Base-by-base conservation (phyloP, 2,888 invertebrate species). In the Scaptomyza tumidula region DNA sequence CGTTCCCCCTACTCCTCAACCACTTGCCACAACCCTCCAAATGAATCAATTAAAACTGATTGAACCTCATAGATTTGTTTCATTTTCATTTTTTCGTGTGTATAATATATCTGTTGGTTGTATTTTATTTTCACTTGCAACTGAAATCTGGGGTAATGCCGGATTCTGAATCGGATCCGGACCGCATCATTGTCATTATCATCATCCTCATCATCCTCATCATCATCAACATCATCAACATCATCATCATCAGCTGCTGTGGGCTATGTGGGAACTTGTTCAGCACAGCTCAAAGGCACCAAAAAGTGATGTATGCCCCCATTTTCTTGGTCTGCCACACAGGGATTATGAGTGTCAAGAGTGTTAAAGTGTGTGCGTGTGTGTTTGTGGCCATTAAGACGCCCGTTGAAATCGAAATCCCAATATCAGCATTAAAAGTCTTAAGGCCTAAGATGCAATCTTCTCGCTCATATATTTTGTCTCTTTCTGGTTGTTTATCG, bases 41-140 rank as follows among this genome's bases (percentile, higher is more conserved):
- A 81, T 90, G 88, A 86, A 90, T 87, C 91, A 90, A 90, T 90
- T 90, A 89, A 90, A 90, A 79, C 86, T 89, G 90, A 90, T 88
- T 90, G 87, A 90, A 89, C 79, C 86, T 65, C 74, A 86, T 89
- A 88, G 89, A 89, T 86, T 88, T 71, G 53, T 49, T 67, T 59
- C 56, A 55, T 55, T 44, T 53, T 39, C 14, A 39, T 39, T 39
- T 41, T 35, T 33, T 44, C 11, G 14, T 29, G 29, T 14, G 41
- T 13, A 14, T 39, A 6, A n/a, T n/a, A n/a, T 37, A n/a, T 37
- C 1, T 37, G 13, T 19, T 31, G 27, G 27, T 63, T 5, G 48
- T 11, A 56, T 29, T 43, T 56, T n/a, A 59, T 49, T 49, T 68
- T 65, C 54, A 60, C 43, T 69, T 55, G 75, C 62, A 73, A 63